Evolutionary conservation across 2,797 vertebrate species (phyloP).

Genomic region (Cottoperca gobio): DNA sequence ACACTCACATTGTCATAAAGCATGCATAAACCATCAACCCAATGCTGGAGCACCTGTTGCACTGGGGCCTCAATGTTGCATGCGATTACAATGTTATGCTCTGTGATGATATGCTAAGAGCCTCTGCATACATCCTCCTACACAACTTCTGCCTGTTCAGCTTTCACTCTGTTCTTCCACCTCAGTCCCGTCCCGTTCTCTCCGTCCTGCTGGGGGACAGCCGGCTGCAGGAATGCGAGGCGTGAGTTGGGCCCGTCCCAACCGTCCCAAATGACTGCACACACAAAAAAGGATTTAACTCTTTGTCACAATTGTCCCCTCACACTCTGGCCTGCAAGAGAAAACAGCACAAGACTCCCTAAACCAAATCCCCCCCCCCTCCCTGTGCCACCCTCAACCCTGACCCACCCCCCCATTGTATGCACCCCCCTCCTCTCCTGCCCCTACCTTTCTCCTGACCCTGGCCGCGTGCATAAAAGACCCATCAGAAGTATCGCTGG

Average conservation of each 20-base stretch:
- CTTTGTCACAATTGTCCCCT: conserved; percentile 78
- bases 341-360: conserved; percentile 66
- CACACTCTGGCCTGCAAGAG: conserved; percentile 67
- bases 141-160: conserved; percentile 6
- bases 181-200: not conserved
- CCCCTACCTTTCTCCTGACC: conserved; percentile 77
- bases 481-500: conserved; percentile 85
- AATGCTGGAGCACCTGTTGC: not conserved
- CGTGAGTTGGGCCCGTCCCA: conserved; percentile 62
- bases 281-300: conserved; percentile 84
- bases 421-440: conserved; percentile 27
- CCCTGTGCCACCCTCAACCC: conserved; percentile 52
- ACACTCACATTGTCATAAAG: not conserved
- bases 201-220: conserved; percentile 9
- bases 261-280: conserved; percentile 83
- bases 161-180: not conserved
- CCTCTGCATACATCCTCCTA: conserved; percentile 2
- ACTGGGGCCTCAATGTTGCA: not conserved
- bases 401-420: conserved; percentile 60
- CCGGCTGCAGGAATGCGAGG: conserved; percentile 62
- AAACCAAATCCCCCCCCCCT: conserved; percentile 28
- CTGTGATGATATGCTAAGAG: not conserved
- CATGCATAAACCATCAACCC: not conserved
- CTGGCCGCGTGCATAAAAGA: conserved; percentile 82
- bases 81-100: not conserved